A percentile compares a stretch with the other conserved stretches of the same genome.
These are phyloP conservation scores for Alligator mississippiensis DNA, from an alignment of 2,113 vertebrate genomes.

Conservation along the genomic window DNA sequence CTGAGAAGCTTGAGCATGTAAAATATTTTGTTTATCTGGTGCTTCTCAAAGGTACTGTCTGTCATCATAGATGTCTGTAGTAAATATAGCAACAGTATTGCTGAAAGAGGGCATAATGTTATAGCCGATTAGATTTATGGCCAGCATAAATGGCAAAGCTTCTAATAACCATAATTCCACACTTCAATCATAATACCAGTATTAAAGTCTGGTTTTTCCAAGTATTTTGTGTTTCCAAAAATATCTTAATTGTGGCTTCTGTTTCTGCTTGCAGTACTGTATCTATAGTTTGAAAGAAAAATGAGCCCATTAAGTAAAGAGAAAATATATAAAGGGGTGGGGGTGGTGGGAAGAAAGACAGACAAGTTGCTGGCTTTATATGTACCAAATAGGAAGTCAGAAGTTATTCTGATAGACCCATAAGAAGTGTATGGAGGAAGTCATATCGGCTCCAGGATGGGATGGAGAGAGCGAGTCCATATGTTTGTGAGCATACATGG, in stretches of 20 bases:
- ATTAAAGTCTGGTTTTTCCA: conserved; percentile 59
- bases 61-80: conserved; percentile 45
- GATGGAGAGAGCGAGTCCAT: no score
- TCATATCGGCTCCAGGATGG: neutral
- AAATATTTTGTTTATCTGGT: conserved; percentile 71
- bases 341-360: neutral
- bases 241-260: conserved; percentile 50
- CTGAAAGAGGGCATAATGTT: conserved; percentile 27
- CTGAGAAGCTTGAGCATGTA: conserved; percentile 49
- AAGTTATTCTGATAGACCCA: neutral
- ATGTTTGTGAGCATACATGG: neutral
- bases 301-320: neutral
- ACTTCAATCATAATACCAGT: conserved; percentile 28
- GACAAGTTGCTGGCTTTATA: neutral
- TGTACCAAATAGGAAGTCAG: conserved; percentile 37
- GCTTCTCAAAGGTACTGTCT: conserved; percentile 64
- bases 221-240: conserved; percentile 58
- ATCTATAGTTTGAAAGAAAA: conserved; percentile 51
- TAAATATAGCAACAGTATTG: conserved; percentile 58
- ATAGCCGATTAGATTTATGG: conserved; percentile 60
- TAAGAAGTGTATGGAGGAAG: neutral
- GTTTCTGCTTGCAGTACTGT: neutral
- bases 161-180: conserved; percentile 70
- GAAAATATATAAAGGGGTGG: neutral
- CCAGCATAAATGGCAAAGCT: conserved; percentile 48